Conservation (phyloP, 2,797 vertebrate genomes). For the Loris lydekkerianus region DNA sequence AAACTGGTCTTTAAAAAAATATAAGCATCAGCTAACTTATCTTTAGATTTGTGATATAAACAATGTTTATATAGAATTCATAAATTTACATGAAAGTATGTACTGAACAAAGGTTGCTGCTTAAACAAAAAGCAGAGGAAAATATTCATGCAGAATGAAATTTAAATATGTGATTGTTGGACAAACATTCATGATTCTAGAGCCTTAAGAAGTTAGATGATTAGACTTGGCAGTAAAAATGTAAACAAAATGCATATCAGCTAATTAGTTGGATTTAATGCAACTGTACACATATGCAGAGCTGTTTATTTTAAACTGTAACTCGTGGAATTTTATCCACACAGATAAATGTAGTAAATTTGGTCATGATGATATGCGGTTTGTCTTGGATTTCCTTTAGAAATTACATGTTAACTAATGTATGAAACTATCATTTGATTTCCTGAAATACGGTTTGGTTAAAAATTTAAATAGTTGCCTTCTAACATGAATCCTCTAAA, state of each 20-base stretch:
- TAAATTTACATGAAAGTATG: conserved; percentile 42
- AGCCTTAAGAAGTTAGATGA: neutral
- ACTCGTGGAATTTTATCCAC: conserved; percentile 8
- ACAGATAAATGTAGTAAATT: neutral
- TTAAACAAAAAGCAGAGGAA: conserved; percentile 56
- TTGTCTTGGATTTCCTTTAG: conserved; percentile 51
- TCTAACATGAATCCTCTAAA: conserved; percentile 21
- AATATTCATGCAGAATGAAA: neutral
- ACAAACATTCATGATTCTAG: neutral
- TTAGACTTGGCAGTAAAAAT: neutral
- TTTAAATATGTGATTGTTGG: conserved; percentile 33
- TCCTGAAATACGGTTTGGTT: neutral
- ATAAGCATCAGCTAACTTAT: conserved; percentile 23
- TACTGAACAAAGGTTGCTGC: neutral
- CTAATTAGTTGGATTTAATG: conserved; percentile 15
- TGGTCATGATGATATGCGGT: neutral
- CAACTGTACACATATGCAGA: neutral
- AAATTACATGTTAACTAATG: neutral
- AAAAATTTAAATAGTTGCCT: conserved; percentile 16
- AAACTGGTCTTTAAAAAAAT: neutral
- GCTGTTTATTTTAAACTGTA: conserved; percentile 37
- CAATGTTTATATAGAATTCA: conserved; percentile 41
- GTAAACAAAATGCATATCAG: neutral
- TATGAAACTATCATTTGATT: conserved; percentile 14
- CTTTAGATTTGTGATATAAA: conserved; percentile 57